Percentiles rank a stretch among this genome's conserved stretches.
These are phyloP conservation scores for Pollenia angustigena DNA, from an alignment of 2,888 invertebrate genomes.

Conservation along the genomic window DNA sequence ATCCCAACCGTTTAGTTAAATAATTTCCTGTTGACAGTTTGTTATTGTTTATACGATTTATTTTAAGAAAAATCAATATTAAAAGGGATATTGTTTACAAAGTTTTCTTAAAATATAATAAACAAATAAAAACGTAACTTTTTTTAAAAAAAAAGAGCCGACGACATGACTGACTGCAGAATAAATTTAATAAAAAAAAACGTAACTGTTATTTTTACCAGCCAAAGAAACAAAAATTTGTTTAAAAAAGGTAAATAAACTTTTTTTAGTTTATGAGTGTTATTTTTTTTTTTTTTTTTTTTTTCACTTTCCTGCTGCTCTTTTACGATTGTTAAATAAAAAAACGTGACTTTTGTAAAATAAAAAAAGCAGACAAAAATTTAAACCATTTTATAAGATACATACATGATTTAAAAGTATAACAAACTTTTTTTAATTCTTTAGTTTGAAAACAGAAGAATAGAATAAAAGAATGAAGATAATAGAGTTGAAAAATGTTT, in stretches of 20 bases:
- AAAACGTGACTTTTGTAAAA: constrained; percentile 57
- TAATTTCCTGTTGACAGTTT: background rate
- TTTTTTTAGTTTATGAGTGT: constrained; percentile 57
- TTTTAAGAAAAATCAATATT: constrained; percentile 13
- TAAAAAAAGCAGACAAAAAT: background rate
- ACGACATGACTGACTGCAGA: constrained; percentile 5
- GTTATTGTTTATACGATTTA: constrained; percentile 4
- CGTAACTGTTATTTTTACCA: constrained; percentile 12
- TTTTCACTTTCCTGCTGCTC: background rate
- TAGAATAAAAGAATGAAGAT: background rate
- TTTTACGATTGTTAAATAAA: constrained; percentile 9
- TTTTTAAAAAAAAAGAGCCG: background rate
- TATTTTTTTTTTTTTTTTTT: background rate
- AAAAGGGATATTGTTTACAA: background rate
- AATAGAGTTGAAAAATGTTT: constrained; percentile 31
- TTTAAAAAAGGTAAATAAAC: constrained; percentile 57
- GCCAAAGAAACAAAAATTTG: background rate
- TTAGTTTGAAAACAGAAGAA: background rate
- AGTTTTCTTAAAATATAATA: constrained; percentile 20
- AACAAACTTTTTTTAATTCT: constrained; percentile 10
- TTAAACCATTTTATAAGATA: background rate
- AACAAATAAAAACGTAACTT: background rate
- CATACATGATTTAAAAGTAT: constrained; percentile 2
- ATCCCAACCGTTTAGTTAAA: background rate
- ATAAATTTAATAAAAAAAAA: constrained; percentile 6